Evolutionary conservation across 2,113 vertebrate genomes (phyloP).

Genomic region (Esox niger): DNA sequence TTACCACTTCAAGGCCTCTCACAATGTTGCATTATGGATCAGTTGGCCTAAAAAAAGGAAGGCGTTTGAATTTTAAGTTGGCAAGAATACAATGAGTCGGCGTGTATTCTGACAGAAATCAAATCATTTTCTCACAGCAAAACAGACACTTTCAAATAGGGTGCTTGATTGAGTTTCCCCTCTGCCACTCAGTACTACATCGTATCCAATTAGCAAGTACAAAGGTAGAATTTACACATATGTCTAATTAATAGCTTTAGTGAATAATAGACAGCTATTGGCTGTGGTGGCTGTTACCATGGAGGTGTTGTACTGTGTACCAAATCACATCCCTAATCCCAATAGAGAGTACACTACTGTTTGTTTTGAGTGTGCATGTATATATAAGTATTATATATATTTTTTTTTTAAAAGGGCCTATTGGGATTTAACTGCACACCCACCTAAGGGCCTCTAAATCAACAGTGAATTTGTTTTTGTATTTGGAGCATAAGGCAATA

Average conservation of each 20-base stretch:
- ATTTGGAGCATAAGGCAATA: too few species aligned
- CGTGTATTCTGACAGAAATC: constrained; percentile 14
- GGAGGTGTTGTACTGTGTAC: constrained; percentile 1
- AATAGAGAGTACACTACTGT: too few species aligned
- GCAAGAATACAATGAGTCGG: constrained; percentile 3
- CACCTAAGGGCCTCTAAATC: neutral
- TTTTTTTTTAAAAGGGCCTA: too few species aligned
- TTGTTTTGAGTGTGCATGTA: too few species aligned
- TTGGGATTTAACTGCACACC: constrained; percentile 5
- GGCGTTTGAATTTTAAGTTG: constrained; percentile 32
- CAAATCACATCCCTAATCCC: too few species aligned
- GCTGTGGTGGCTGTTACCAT: constrained; percentile 26
- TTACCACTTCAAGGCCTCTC: constrained; percentile 71
- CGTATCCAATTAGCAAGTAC: too few species aligned
- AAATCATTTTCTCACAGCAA: constrained; percentile 21
- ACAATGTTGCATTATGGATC: constrained; percentile 63
- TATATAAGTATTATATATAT: too few species aligned
- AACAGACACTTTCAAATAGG: constrained; percentile 14
- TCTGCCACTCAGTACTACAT: constrained; percentile 15
- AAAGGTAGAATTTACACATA: constrained; percentile 17
- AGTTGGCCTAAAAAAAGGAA: constrained; percentile 18
- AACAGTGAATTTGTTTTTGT: too few species aligned
- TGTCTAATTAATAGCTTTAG: constrained; percentile 33
- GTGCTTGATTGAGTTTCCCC: constrained; percentile 24
- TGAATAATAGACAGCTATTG: constrained; percentile 19